Evolutionary conservation across 2,113 vertebrate genomes (phyloP), one percentile per base, ranked within the genome.

Genomic region (Otus sunia): DNA sequence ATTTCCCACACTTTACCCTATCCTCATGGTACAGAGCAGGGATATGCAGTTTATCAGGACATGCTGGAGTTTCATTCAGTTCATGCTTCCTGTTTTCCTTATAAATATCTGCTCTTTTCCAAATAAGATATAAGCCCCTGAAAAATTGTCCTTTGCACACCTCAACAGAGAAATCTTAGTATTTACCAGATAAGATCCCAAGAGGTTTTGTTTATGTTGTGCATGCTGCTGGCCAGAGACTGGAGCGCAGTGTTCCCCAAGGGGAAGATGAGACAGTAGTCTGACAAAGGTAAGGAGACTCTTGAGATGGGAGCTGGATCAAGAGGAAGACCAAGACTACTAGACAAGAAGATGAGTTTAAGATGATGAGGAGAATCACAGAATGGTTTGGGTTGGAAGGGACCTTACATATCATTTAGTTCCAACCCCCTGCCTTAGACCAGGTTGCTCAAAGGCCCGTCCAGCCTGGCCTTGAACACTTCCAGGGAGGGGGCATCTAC

Each of bases 381-480:
- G 34, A 75, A 63, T 30, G 3, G 15, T 52, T 68, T 50, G 15
- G 3, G 4, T 39, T 76, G 11, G 15, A 39, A 92, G 27, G 16
- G 23, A 64, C n/a, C 37, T 63, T 69, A 64, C 67, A 58, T 16
- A 36, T 36, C 29, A 50, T 2, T 9, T 52, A 66, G 9, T 34
- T 30, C 39, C 23, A 26, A 17, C 2, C 8, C 6, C 0, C 10
- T 69, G 49, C 18, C 9, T 20, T 12, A 58, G 19, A 37, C 1
- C 32, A 80, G 43, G 13, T 9, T 92, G 15, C 58, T 47, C 68
- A 71, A 82, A 86, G 55, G 5, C 3, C 16, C 14, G 21, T 50
- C 32, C 7, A 66, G 0, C 52, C 52, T 15, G 49, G 5, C 39
- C 43, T 82, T 58, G 32, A 47, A 68, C 15, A 11, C 6, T 52